Percentiles rank a stretch among this genome's conserved stretches.
phyloP scores from a whole-genome alignment of 2,797 vertebrate species.

The Myotis planiceps region DNA sequence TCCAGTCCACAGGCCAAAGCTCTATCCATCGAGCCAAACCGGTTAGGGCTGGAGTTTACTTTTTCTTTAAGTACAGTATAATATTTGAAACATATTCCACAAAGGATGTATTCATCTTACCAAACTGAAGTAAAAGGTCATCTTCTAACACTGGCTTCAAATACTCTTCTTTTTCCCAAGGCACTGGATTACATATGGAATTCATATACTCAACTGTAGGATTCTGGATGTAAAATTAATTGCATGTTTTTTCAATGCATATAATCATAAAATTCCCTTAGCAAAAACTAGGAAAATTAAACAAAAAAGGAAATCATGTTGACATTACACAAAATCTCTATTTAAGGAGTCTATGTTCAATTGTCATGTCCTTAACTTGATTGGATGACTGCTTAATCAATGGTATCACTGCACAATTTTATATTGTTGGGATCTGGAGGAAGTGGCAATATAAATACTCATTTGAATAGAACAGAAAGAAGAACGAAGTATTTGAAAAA shows the following conservation, averaged over 20 bases:
- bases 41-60: background rate
- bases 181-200: constrained; percentile 84
- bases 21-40: no score
- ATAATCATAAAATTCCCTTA: background rate
- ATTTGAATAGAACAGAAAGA: background rate
- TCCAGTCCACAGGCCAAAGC: no score
- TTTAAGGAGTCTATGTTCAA: background rate
- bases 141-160: constrained; percentile 93
- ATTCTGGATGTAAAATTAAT: constrained; percentile 87
- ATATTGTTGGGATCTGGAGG: background rate
- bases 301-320: background rate
- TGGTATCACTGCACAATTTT: background rate
- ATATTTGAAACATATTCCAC: background rate
- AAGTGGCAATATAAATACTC: background rate
- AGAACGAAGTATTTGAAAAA: background rate
- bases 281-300: constrained; percentile 17
- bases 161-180: constrained; percentile 95
- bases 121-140: constrained; percentile 94
- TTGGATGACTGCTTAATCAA: background rate
- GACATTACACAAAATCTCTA: background rate
- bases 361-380: background rate
- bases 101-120: constrained; percentile 83
- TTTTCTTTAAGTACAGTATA: background rate
- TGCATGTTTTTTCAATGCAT: background rate
- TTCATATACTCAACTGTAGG: constrained; percentile 88